Evolutionary conservation across 2,888 invertebrate genomes (phyloP).

Genomic region (Limnephilus lunatus): DNA sequence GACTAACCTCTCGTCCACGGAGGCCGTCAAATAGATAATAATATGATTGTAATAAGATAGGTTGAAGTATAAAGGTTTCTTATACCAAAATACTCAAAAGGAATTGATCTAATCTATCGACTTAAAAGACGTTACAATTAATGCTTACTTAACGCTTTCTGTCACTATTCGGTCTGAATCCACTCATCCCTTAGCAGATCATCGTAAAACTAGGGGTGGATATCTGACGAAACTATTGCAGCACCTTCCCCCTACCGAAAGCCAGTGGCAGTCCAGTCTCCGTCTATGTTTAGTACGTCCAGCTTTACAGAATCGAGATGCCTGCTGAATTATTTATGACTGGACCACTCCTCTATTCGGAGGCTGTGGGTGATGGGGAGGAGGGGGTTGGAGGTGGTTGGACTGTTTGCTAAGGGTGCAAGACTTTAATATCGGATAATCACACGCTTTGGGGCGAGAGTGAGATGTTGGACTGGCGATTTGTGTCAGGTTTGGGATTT

Average conservation of each 20-base stretch:
- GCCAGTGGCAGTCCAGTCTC: neutral
- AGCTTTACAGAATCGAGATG: slow-evolving; percentile 56
- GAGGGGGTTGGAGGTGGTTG: slow-evolving; percentile 33
- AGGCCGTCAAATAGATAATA: too few relatives aligned
- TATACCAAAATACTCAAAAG: neutral
- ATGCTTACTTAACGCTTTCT: neutral
- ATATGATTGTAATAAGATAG: too few relatives aligned
- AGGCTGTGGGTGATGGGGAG: slow-evolving; percentile 16
- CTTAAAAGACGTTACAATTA: neutral
- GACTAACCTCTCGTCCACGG: too few relatives aligned
- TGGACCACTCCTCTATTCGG: slow-evolving; percentile 50
- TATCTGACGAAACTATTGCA: neutral
- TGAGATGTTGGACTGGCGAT: neutral
- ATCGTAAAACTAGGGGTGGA: neutral
- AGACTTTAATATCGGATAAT: slow-evolving; percentile 22
- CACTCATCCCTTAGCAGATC: neutral
- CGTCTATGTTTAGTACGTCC: slow-evolving; percentile 12
- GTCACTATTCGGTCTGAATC: neutral
- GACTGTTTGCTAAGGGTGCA: slow-evolving; percentile 23
- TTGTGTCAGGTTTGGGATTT: neutral
- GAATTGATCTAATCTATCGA: neutral
- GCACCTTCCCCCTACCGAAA: neutral
- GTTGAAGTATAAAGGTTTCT: neutral
- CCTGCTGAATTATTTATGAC: slow-evolving; percentile 65
- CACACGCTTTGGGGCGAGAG: neutral